These are phyloP conservation scores for Cetoscarus ocellatus DNA, from an alignment of 2,797 vertebrate species.

Conservation along the genomic window DNA sequence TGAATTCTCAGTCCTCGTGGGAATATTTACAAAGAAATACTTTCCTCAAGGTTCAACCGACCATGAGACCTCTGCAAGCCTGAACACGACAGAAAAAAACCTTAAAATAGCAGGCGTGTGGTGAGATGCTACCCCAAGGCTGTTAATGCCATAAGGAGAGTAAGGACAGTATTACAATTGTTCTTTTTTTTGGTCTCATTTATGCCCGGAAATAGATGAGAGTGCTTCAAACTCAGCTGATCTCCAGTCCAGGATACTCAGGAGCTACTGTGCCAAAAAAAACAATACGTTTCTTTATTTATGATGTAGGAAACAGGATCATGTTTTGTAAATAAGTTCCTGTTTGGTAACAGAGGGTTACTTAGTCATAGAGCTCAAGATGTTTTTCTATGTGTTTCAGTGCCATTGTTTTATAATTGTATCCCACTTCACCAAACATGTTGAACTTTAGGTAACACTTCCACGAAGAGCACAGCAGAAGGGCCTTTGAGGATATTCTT, in stretches of 20 bases:
- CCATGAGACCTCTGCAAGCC: neutral
- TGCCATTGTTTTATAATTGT: too few species aligned
- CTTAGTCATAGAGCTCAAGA: too few species aligned
- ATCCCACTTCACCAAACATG: too few species aligned
- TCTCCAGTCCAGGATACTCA: neutral
- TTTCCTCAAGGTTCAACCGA: neutral
- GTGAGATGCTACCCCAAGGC: neutral
- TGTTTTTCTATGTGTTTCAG: too few species aligned
- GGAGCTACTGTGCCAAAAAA: too few species aligned
- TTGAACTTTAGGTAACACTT: too few species aligned
- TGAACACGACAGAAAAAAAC: neutral
- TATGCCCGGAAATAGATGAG: neutral
- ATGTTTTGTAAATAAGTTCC: too few species aligned
- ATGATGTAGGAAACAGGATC: too few species aligned
- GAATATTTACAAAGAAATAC: neutral
- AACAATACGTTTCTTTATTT: too few species aligned
- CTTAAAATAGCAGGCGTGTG: neutral
- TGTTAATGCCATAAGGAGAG: neutral
- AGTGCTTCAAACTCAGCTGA: conserved; percentile 30
- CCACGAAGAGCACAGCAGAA: too few species aligned
- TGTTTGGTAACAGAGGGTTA: too few species aligned
- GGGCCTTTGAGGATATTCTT: too few species aligned
- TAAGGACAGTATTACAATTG: neutral
- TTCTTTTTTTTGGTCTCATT: conserved; percentile 7
- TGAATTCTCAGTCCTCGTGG: neutral